Evolutionary conservation across 2,888 invertebrate species (phyloP), one percentile per base, ranked within the genome.

Genomic region (Malthinus seriepunctatus): DNA sequence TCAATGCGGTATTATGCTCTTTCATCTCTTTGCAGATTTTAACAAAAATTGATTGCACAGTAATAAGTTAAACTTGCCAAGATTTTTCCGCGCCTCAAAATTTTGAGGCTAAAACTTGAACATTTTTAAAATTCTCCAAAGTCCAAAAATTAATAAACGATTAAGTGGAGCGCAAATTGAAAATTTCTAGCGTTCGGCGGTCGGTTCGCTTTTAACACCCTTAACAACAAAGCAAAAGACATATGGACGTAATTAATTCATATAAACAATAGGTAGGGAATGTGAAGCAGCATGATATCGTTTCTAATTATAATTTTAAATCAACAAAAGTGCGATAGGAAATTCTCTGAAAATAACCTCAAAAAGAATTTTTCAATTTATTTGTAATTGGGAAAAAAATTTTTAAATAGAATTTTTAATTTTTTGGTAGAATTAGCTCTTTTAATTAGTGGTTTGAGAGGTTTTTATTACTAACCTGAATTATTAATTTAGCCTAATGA

Each of bases 241-340:
- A 54, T 59, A 62, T 60, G 51, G 51, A 46, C 12, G 54, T 58
- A 56, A 63, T 63, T 63, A 64, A 63, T 64, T 59, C 59, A 45
- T n/a, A 46, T 59, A 63, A 64, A 63, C 64, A 64, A 64, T 63
- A 53, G 58, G 54, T 42, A 23, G 23, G 63, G 60, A 60, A 63
- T 63, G 49, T 47, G 42, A 59, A 48, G 48, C 63, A 49, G 59
- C 63, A 53, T 63, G 64, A 56, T 63, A 51, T 47, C 42, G 55
- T 34, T 51, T 50, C 56, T 48, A 52, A 53, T 58, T 60, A 61
- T 63, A 64, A 64, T 61, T 64, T 64, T 63, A 58, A 63, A 63
- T 63, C 51, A 51, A 60, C 56, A 48, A 51, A 49, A 34, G 49
- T 14, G 32, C 49, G 12, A 49, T 34, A 14, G 32, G 31, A 15